Evolutionary conservation across 2,888 invertebrate genomes (phyloP), one percentile per base, ranked within the genome.

Genomic region (Drosophila meridionalis): DNA sequence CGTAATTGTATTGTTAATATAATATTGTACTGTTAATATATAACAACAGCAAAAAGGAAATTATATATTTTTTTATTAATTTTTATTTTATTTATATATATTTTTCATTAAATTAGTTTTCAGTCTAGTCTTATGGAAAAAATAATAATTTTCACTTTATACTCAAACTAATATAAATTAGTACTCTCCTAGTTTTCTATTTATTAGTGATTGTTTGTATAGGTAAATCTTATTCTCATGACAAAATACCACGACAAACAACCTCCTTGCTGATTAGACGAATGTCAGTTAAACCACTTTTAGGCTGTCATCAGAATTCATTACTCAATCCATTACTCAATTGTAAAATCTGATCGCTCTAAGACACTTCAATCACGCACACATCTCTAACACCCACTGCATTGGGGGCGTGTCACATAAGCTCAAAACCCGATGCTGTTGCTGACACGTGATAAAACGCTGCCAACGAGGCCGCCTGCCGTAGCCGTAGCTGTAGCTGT

Each of bases 401-500:
- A 69, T 26, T 60, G 53, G 47, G 52, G 82, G 69, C 80, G 78
- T 80, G 82, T 61, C 78, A 59, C 57, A 68, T 48, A 71, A 65
- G 71, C 86, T 83, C 81, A 73, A 86, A 77, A 80, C 80, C 80
- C 78, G 73, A 76, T 89, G 78, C 88, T 89, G 89, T 73, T 82
- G 76, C 88, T 87, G 87, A 89, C 87, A 87, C 87, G 90, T 87
- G 87, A 89, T 87, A 87, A 87, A 87, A 85, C 88, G 89, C 83
- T 88, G 72, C 62, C 88, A 69, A 76, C 60, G 67, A 73, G 47
- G 68, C 70, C 83, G 59, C 62, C 57, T 66, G 63, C 62, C 60
- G 58, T 50, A 56, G 62, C 48, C 53, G 45, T 26, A 48, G 53
- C 53, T 30, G 62, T 30, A 58, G 60, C 48, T 56, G 45, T 26